Conservation (phyloP, 2,113 vertebrate species). For the Sclerurus mexicanus region DNA sequence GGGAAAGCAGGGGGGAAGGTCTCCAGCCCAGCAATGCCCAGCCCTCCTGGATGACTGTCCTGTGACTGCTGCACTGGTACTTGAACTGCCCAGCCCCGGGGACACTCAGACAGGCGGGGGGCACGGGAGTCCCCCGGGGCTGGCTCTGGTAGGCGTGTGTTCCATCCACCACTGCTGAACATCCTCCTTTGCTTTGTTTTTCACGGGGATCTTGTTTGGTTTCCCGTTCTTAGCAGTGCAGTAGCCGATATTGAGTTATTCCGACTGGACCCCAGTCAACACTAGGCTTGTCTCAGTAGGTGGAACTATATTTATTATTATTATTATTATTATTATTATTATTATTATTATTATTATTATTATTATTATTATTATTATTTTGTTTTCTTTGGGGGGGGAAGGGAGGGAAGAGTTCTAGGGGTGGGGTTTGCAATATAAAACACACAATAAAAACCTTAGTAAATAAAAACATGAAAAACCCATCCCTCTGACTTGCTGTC, state of each 20-base stretch:
- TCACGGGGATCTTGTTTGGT: not conserved
- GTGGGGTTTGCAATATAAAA: slow-evolving; percentile 68
- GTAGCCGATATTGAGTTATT: slow-evolving; percentile 48
- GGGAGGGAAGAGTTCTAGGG: slow-evolving; percentile 40
- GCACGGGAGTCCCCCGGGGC: not conserved
- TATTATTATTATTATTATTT: not conserved
- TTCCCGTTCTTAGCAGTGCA: slow-evolving; percentile 54
- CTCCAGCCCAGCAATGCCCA: not conserved
- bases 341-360: not conserved
- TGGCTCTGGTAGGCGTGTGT: not conserved
- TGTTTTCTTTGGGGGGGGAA: slow-evolving; percentile 2
- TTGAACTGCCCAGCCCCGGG: not conserved
- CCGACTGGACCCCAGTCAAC: slow-evolving; percentile 38
- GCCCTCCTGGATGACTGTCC: not conserved
- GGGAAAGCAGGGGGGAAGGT: not conserved
- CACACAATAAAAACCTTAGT: slow-evolving; percentile 69
- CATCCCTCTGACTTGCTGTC: not conserved
- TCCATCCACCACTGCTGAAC: not conserved
- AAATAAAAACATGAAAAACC: slow-evolving; percentile 51
- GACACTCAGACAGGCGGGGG: not conserved
- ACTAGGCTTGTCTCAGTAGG: slow-evolving; percentile 62
- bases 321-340: not conserved
- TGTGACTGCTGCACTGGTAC: not conserved
- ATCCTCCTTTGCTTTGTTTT: not conserved
- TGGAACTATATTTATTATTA: slow-evolving; percentile 47